Evolutionary conservation across 2,888 invertebrate species (phyloP).

Genomic region (Pherbina coryleti): DNA sequence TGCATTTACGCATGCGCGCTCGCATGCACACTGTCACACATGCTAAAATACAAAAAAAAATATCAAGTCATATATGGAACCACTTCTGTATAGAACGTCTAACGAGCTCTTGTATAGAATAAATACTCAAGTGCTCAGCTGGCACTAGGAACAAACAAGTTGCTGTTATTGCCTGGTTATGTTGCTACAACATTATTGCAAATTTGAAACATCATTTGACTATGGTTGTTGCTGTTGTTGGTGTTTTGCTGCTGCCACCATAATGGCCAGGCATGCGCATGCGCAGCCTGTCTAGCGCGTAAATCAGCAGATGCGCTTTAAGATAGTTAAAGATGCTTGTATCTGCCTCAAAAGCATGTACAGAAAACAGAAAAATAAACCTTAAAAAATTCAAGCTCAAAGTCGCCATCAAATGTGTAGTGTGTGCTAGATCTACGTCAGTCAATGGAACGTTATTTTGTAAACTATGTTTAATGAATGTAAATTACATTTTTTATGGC

Average conservation of each 20-base stretch:
- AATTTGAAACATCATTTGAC: conserved; percentile 43
- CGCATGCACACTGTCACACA: conserved; percentile 17
- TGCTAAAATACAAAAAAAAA: background rate
- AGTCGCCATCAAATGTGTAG: too few species aligned
- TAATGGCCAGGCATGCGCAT: background rate
- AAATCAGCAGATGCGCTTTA: conserved; percentile 53
- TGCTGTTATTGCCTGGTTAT: conserved; percentile 14
- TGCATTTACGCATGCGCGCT: conserved; percentile 36
- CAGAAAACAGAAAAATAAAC: background rate
- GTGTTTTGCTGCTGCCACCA: conserved; percentile 47
- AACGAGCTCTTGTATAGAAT: background rate
- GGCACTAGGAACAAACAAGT: background rate
- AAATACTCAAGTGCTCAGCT: background rate
- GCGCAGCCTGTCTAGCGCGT: conserved; percentile 48
- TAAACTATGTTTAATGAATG: too few species aligned
- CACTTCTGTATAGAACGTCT: background rate
- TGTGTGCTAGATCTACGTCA: too few species aligned
- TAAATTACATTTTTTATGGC: too few species aligned
- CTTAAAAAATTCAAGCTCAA: too few species aligned
- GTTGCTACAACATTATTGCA: conserved; percentile 41
- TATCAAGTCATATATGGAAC: background rate
- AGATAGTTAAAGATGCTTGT: conserved; percentile 38
- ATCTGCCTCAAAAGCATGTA: background rate
- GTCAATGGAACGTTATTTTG: too few species aligned
- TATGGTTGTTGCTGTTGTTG: conserved; percentile 48